A percentile compares a stretch with the other conserved stretches of the same genome.
Conservation (phyloP, 1,140 invertebrate species). For the Apis florea region DNA sequence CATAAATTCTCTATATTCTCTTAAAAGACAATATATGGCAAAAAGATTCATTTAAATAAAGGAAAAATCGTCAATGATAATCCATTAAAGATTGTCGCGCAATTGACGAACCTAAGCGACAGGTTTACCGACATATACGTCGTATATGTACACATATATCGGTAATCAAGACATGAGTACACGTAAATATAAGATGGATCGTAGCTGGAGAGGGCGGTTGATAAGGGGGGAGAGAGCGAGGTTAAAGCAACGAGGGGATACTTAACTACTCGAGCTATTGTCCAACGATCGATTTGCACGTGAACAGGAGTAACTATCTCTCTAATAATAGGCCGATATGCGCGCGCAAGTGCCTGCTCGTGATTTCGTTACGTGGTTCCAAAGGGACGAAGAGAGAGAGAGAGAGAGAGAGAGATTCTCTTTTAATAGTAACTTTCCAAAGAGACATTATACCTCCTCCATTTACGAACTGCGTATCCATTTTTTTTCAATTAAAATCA, state of each 20-base stretch:
- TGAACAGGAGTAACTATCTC: constrained; percentile 44
- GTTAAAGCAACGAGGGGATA: constrained; percentile 53
- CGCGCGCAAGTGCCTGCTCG: constrained; percentile 38
- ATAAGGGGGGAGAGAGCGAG: constrained; percentile 7
- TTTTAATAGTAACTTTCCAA: neutral
- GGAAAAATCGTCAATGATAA: neutral
- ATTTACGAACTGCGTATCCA: neutral
- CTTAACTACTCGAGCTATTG: constrained; percentile 60
- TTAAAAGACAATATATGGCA: neutral
- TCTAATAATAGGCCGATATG: constrained; percentile 53
- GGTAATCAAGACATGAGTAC: constrained; percentile 41
- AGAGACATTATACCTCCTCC: neutral
- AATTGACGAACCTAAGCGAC: constrained; percentile 21
- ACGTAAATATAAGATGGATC: constrained; percentile 43
- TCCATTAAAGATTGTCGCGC: too few species aligned
- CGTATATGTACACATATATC: neutral
- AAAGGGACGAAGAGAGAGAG: neutral
- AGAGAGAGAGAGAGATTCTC: neutral
- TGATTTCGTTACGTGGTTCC: constrained; percentile 10
- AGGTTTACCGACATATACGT: constrained; percentile 16
- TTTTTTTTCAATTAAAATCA: neutral
- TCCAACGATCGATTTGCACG: constrained; percentile 58
- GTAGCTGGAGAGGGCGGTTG: constrained; percentile 16
- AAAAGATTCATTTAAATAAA: neutral
- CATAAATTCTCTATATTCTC: neutral